Evolutionary conservation across 2,888 invertebrate species (phyloP).

Genomic region (Axea sp.): DNA sequence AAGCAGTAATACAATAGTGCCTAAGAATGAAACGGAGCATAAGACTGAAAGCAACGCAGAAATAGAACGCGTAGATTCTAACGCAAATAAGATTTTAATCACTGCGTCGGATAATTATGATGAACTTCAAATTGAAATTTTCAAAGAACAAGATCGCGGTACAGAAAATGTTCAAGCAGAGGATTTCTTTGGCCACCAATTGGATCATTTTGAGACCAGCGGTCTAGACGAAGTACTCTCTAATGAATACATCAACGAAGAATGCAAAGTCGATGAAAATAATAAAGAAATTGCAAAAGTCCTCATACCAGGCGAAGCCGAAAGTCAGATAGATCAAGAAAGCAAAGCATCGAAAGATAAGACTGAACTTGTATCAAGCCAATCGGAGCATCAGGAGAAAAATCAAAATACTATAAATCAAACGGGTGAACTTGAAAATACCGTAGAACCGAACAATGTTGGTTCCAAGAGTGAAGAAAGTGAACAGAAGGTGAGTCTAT

Average conservation of each 20-base stretch:
- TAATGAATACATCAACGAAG: slow-evolving; percentile 1
- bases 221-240: not conserved
- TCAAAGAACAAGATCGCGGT: not conserved
- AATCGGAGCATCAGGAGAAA: no score
- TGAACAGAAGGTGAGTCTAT: no score
- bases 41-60: slow-evolving; percentile 26
- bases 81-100: slow-evolving; percentile 22
- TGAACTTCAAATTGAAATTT: slow-evolving; percentile 10
- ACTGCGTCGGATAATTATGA: not conserved
- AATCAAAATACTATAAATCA: no score
- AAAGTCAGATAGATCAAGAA: not conserved
- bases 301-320: not conserved
- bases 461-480: no score
- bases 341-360: not conserved
- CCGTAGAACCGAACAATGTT: no score
- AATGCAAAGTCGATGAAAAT: no score
- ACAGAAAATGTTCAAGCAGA: slow-evolving; percentile 1
- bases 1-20: slow-evolving; percentile 2
- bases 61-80: not conserved
- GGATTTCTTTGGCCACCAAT: slow-evolving; percentile 13
- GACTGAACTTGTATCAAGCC: no score
- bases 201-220: slow-evolving; percentile 3
- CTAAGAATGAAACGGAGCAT: slow-evolving; percentile 8
- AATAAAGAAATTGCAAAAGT: no score
- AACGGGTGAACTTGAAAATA: no score